Conservation (phyloP, 2,113 vertebrate species). For the Fregetta grallaria region DNA sequence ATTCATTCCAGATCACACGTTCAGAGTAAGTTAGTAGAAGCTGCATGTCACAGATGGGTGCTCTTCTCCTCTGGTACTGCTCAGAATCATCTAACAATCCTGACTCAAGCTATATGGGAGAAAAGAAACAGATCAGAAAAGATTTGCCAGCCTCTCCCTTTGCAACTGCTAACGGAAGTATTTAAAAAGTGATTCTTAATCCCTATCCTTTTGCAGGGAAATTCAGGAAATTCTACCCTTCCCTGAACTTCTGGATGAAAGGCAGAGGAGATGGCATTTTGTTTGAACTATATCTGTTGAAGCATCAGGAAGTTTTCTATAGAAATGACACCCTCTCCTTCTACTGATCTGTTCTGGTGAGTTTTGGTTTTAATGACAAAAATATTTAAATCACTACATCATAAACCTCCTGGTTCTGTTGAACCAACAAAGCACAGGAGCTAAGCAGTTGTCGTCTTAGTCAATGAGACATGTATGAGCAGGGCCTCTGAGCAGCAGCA, state of each 20-base stretch:
- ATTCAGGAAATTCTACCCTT: not conserved
- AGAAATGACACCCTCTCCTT: not conserved
- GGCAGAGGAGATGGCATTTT: not conserved
- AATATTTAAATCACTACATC: not conserved
- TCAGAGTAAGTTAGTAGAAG: not conserved
- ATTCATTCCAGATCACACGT: not conserved
- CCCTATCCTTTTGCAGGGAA: not conserved
- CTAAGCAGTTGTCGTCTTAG: not conserved
- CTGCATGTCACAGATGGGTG: rapidly evolving
- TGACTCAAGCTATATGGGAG: not conserved
- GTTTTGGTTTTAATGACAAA: not conserved
- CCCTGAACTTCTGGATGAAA: not conserved
- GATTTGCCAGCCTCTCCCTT: not conserved
- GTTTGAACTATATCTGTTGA: not conserved
- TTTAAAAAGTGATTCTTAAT: not conserved
- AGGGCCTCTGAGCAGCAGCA: not conserved
- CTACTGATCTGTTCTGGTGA: not conserved
- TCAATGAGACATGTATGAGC: not conserved
- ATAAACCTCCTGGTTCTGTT: not conserved
- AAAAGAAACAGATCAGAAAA: not conserved
- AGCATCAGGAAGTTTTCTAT: not conserved
- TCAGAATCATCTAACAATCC: not conserved
- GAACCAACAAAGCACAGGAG: not conserved
- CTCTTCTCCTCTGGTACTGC: constrained; percentile 6
- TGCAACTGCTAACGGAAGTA: not conserved